Conservation (phyloP, 2,113 vertebrate genomes). For the Calcarius ornatus region DNA sequence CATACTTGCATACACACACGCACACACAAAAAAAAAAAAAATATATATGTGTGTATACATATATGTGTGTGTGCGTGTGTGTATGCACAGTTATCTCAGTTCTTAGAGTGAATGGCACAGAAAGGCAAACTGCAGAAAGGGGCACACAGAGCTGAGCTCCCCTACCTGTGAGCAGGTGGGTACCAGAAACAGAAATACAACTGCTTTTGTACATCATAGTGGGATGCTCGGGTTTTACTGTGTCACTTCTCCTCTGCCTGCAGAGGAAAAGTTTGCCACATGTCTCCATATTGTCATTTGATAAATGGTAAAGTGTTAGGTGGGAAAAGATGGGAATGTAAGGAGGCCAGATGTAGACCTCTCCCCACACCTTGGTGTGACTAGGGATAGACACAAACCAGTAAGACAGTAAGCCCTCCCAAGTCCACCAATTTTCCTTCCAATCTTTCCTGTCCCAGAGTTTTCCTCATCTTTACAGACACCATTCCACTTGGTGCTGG, state of each 20-base stretch:
- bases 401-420: background rate
- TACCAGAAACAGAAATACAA: background rate
- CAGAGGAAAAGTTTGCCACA: background rate
- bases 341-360: background rate
- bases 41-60: fast-evolving
- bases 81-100: background rate
- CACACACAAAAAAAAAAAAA: too few species aligned
- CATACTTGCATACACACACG: background rate
- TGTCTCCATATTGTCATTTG: background rate
- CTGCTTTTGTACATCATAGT: background rate
- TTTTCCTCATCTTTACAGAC: background rate
- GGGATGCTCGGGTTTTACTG: background rate
- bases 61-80: too few species aligned
- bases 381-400: background rate
- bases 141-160: background rate
- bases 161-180: background rate
- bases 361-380: background rate
- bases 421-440: background rate
- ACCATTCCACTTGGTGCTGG: background rate
- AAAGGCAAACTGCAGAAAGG: background rate
- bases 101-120: background rate
- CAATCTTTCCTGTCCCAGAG: background rate
- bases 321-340: background rate
- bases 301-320: background rate
- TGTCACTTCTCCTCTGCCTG: background rate